phyloP scores from a whole-genome alignment of 92 coral and sea anemone species.

The Bergia sp. region DNA sequence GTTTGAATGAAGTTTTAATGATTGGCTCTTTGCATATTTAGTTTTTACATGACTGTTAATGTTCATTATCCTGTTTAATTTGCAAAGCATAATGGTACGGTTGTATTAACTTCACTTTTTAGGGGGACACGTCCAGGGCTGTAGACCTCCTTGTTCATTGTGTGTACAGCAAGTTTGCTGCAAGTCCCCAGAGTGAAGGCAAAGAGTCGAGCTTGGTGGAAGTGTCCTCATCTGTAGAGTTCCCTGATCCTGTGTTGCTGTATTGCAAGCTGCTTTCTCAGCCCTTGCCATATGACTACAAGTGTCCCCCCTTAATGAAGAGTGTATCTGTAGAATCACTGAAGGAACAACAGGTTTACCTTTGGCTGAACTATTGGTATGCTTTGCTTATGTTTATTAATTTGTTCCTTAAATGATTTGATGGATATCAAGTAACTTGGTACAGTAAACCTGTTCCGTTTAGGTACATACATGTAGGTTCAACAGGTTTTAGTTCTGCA shows the following conservation, averaged over 20 bases:
- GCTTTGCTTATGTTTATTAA: background rate
- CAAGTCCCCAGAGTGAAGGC: conserved; percentile 24
- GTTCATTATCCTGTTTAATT: no score
- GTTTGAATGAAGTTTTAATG: no score
- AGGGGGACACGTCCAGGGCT: conserved; percentile 61
- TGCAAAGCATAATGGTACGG: no score
- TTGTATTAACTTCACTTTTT: background rate
- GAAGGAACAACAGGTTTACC: conserved; percentile 71
- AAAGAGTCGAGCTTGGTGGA: conserved; percentile 38
- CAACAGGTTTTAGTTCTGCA: no score
- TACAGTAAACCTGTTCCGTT: background rate
- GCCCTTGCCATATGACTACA: conserved; percentile 82
- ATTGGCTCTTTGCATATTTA: no score
- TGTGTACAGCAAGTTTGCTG: conserved; percentile 64
- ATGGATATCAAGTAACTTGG: background rate
- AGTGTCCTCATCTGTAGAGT: conserved; percentile 28
- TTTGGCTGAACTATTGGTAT: conserved; percentile 96
- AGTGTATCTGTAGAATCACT: conserved; percentile 52
- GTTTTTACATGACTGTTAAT: no score
- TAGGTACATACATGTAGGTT: background rate
- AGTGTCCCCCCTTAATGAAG: conserved; percentile 62
- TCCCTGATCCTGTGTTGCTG: conserved; percentile 67
- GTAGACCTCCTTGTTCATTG: conserved; percentile 53
- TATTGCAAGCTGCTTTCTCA: conserved; percentile 79
- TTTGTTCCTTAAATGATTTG: background rate